Base-by-base conservation (phyloP, 2,888 invertebrate genomes). In the Geophilus truncorum region DNA sequence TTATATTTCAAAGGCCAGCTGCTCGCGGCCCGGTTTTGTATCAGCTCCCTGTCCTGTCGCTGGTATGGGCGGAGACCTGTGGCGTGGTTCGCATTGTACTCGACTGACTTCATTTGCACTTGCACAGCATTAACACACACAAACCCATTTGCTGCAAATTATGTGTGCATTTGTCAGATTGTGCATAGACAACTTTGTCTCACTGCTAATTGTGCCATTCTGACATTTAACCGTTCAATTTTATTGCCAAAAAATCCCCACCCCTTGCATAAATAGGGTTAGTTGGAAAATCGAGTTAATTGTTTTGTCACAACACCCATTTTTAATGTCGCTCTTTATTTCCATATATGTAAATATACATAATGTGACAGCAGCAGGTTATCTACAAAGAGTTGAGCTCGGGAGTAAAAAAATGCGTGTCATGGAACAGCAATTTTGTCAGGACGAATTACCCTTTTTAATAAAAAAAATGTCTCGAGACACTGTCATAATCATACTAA, bases 381-480 rank as follows among this genome's bases (percentile, higher is more conserved):
- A 70, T 28, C 70, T 70, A 70, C n/a, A 25, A 70, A n/a, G 2
- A 28, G 25, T 28, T 1, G n/a, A 70, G 70, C 28, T 25, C 28
- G 32, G 9, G n/a, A n/a, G n/a, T n/a, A 25, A 70, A 70, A 70
- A 70, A 70, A 70, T 70, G 70, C 70, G 28, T 70, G 70, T 70
- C 70, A 70, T 70, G 70, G 70, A 70, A 70, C 70, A 70, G 70
- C 70, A 70, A 70, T 70, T 70, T 70, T 70, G 70, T 70, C 70
- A 70, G 25, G 28, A 70, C 70, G 70, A 70, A 70, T 70, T 70
- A 70, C 70, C 70, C 70, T 28, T 28, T 70, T 70, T 70, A 70
- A 70, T 70, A 70, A 70, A 70, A 70, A 70, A 70, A 5, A 28
- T 7, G 51, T 51, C 51, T 51, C 2, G 62, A 70, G 70, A 70